Conservation (phyloP, 2,888 invertebrate genomes). For the Sphecodes monilicornis region DNA sequence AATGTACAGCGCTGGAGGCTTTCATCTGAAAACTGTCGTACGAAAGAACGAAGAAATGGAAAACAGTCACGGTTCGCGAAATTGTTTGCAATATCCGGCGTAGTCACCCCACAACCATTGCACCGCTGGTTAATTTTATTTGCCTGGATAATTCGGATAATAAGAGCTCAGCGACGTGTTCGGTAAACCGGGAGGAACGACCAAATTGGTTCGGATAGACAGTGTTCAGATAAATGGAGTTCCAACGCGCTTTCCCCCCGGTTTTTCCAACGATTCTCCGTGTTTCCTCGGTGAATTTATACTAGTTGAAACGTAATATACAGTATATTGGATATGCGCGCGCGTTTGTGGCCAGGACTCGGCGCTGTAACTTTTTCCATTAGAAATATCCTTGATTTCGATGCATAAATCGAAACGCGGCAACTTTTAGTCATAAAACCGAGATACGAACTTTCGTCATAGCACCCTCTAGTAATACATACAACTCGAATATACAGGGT, state of each 20-base stretch:
- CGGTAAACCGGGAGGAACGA: neutral
- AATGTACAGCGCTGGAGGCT: neutral
- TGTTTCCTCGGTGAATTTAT: neutral
- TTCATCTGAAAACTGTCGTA: neutral
- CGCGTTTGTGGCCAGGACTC: neutral
- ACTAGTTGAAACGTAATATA: slow-evolving; percentile 2
- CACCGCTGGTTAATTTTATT: neutral
- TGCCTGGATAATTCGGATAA: slow-evolving; percentile 4
- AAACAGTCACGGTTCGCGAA: neutral
- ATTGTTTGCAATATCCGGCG: neutral
- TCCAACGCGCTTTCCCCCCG: neutral
- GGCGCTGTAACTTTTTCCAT: neutral
- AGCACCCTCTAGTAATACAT: neutral
- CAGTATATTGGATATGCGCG: neutral
- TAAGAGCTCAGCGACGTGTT: neutral
- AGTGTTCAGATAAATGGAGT: neutral
- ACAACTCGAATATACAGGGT: neutral
- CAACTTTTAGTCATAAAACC: neutral
- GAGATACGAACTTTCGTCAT: neutral
- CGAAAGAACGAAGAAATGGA: neutral
- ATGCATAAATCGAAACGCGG: neutral
- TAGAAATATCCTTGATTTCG: slow-evolving; percentile 4
- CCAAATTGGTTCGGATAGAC: neutral
- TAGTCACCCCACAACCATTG: neutral
- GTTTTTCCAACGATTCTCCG: neutral